Base-by-base conservation (phyloP, 2,888 invertebrate species). In the Diloba caeruleocephala region DNA sequence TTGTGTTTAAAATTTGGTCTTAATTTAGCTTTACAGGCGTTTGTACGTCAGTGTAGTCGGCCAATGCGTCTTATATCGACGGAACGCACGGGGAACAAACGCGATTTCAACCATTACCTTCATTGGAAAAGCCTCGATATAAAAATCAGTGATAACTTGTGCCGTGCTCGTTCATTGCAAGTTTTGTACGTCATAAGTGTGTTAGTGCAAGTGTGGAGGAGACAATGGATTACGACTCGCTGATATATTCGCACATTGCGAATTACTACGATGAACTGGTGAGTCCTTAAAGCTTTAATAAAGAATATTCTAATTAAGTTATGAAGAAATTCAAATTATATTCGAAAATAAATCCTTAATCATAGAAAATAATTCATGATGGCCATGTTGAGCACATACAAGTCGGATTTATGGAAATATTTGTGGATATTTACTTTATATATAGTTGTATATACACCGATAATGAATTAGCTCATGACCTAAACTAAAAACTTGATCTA, bases 161-260 rank as follows among this genome's bases (percentile, higher is more conserved):
- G 73, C 48, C 29, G 68, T 65, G 68, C 15, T 33, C 19, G 26
- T 69, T 44, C 66, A 69, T 61, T 59, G 71, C 59, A 13, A 59
- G 57, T 64, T 65, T 59, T 60, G 49, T 61, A 51, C 25, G 43
- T 41, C 53, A 49, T 56, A 44, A 51, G 52, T 57, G 67, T 41
- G 33, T 9, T 12, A 66, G 74, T 71, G 66, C 25, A 17, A 61
- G 76, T 71, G 76, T 37, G 62, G 38, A 68, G 66, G 68, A 67
- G 57, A 84, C 73, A 81, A 95, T 95, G 95, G 95, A 95, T 95
- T 95, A 95, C 93, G 95, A 95, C 72, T 94, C 95, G 83, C 88
- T 95, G 78, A 90, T 95, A 73, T 95, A 94, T 85, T 94, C 95
- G 72, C 95, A 95, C 55, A 94, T 95, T 53, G 91, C 95, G 72